These are phyloP conservation scores for Coendou prehensilis DNA, from an alignment of 2,797 vertebrate species.

Conservation along the genomic window DNA sequence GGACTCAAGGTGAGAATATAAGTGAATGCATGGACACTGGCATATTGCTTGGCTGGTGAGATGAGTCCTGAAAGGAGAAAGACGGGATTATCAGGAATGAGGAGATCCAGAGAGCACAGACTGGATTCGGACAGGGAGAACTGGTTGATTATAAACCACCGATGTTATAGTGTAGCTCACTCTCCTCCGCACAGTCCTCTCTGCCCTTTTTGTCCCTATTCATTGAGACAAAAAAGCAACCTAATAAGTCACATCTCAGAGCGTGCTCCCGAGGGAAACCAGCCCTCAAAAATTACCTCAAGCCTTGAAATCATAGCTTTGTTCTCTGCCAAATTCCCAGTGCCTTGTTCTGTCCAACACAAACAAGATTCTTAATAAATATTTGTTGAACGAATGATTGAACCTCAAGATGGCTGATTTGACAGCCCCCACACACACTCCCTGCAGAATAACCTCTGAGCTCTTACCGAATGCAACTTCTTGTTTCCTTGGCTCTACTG, in stretches of 20 bases:
- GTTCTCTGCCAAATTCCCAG: background rate
- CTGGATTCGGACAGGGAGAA: background rate
- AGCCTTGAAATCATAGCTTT: background rate
- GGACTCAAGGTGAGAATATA: background rate
- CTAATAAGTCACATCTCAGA: background rate
- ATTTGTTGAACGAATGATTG: conserved; percentile 11
- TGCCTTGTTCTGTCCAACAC: background rate
- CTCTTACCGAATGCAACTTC: background rate
- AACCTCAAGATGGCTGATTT: background rate
- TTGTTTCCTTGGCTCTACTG: background rate
- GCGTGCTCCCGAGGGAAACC: background rate
- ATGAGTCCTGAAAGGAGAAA: background rate
- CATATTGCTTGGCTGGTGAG: background rate
- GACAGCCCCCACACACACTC: background rate
- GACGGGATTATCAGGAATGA: background rate
- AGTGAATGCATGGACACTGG: background rate
- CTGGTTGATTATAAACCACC: background rate
- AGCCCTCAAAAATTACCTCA: conserved; percentile 14
- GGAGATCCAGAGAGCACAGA: background rate
- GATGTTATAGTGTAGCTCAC: background rate
- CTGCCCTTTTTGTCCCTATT: background rate
- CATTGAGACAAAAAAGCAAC: background rate
- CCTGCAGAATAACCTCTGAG: background rate
- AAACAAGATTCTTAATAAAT: conserved; percentile 13
- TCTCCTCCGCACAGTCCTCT: background rate